A percentile compares a stretch with the other conserved stretches of the same genome.
phyloP scores from a whole-genome alignment of 2,113 vertebrate genomes.

The Oncorhynchus clarkii region DNA sequence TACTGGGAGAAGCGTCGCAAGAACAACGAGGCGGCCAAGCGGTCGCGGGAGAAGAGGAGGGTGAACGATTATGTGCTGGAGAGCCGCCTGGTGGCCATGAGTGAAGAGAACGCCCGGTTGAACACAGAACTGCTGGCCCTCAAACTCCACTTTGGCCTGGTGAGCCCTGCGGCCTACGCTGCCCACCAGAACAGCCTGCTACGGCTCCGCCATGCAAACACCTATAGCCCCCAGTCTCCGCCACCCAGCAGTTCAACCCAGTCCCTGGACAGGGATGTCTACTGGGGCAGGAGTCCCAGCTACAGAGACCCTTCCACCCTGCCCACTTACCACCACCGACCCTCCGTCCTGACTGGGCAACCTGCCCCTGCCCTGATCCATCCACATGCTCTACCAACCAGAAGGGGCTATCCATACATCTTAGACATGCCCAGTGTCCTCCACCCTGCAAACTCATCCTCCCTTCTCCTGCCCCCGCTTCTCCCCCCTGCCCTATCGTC shows the following conservation, averaged over 20 bases:
- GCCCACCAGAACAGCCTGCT: constrained; percentile 54
- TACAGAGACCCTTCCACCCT: constrained; percentile 10
- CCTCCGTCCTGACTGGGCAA: constrained; percentile 2
- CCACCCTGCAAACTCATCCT: constrained; percentile 44
- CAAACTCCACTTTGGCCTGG: constrained; percentile 75
- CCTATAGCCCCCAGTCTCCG: constrained; percentile 5
- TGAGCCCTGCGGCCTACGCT: constrained; percentile 36
- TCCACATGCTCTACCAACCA: constrained; percentile 53
- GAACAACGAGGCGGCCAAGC: constrained; percentile 89
- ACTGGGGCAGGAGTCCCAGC: constrained; percentile 40
- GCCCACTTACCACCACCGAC: constrained; percentile 11
- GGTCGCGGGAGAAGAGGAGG: constrained; percentile 85
- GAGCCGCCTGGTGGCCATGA: constrained; percentile 73
- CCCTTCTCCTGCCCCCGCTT: constrained; percentile 49
- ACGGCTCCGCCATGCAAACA: constrained; percentile 39
- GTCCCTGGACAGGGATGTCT: constrained; percentile 39
- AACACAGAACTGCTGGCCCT: constrained; percentile 79
- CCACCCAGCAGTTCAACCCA: constrained; percentile 17
- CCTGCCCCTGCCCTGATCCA: constrained; percentile 55
- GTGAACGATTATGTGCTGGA: constrained; percentile 82
- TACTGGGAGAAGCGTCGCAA: constrained; percentile 93
- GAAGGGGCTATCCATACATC: constrained; percentile 61
- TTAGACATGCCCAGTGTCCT: constrained; percentile 45
- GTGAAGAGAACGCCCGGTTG: constrained; percentile 81
- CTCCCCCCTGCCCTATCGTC: constrained; percentile 42